Evolutionary conservation across 2,888 invertebrate genomes (phyloP).

Genomic region (Altica lythri): DNA sequence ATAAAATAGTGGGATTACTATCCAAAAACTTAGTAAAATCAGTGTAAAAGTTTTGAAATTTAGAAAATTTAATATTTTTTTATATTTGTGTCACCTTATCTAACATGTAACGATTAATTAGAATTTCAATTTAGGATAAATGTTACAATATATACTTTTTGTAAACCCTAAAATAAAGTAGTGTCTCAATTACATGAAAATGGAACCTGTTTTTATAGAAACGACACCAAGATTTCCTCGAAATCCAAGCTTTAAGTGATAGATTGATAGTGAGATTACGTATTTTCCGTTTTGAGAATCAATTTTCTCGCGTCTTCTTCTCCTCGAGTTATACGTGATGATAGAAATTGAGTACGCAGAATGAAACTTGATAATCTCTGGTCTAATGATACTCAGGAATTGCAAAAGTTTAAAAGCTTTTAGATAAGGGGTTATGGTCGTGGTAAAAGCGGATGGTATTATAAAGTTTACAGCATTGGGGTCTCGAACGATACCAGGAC

Average conservation of each 20-base stretch:
- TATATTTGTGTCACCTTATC: too few species aligned
- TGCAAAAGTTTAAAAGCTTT: slow-evolving; percentile 24
- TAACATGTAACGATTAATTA: neutral
- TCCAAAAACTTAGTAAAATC: too few species aligned
- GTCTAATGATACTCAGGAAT: slow-evolving; percentile 23
- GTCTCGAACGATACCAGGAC: neutral
- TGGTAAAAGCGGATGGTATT: slow-evolving; percentile 19
- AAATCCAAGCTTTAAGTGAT: neutral
- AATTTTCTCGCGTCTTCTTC: slow-evolving; percentile 7
- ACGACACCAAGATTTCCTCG: too few species aligned
- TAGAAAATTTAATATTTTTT: too few species aligned
- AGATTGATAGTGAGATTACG: neutral
- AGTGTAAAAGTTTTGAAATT: too few species aligned
- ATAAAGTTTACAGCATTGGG: slow-evolving; percentile 14
- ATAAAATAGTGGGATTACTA: too few species aligned
- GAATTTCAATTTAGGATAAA: neutral
- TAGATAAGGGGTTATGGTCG: slow-evolving; percentile 29
- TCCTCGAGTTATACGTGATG: neutral
- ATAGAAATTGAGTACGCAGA: slow-evolving; percentile 9
- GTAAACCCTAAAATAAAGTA: too few species aligned
- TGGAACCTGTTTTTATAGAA: too few species aligned
- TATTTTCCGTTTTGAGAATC: slow-evolving; percentile 2
- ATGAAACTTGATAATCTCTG: slow-evolving; percentile 19
- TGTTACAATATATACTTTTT: too few species aligned
- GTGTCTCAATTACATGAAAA: too few species aligned